Percentiles rank a stretch among this genome's conserved stretches.
Conservation (phyloP, 37 sponge, comb jelly and placozoan genomes). For the Mnemiopsis leidyi region DNA sequence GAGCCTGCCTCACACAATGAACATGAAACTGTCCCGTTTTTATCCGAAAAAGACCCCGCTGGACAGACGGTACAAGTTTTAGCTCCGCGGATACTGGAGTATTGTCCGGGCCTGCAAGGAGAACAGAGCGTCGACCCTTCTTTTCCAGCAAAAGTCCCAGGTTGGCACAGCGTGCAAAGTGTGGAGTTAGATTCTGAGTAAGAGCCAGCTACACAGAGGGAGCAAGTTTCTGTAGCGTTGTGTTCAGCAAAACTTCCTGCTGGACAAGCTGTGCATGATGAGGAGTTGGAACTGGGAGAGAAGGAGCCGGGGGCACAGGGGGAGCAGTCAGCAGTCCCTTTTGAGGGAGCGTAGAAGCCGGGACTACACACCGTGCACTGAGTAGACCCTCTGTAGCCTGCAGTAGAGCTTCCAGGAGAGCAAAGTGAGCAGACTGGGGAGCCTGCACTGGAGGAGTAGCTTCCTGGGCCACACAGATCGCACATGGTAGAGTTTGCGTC, state of each 20-base stretch:
- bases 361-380: neutral
- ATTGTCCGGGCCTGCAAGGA: neutral
- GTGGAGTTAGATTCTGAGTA: neutral
- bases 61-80: neutral
- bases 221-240: neutral
- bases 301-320: neutral
- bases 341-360: neutral
- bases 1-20: neutral
- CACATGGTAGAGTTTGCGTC: neutral
- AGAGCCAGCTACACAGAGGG: neutral
- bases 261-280: neutral
- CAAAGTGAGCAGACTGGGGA: neutral
- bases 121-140: neutral
- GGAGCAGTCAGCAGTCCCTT: neutral
- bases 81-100: neutral
- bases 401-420: neutral
- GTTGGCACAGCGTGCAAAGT: neutral
- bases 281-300: neutral
- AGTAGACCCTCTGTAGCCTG: neutral
- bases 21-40: conserved; percentile 1
- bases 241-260: neutral
- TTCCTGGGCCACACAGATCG: neutral
- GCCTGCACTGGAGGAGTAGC: neutral
- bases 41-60: neutral
- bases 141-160: neutral